Percentiles rank a stretch among this genome's conserved stretches.
phyloP scores from a whole-genome alignment of 2,888 invertebrate species.

The Oconnorella tubifera region DNA sequence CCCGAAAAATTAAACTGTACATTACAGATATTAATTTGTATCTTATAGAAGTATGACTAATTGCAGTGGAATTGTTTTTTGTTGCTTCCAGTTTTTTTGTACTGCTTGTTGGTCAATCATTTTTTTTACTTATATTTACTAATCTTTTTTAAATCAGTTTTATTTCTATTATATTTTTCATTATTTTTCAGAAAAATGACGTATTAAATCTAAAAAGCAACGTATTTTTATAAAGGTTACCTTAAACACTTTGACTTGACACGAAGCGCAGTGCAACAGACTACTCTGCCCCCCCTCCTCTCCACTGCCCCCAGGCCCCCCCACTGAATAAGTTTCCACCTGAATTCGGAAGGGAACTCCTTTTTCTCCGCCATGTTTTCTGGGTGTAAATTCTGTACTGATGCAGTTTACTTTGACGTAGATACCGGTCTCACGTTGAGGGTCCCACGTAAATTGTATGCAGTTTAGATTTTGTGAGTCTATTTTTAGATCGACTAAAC shows the following conservation, averaged over 20 bases:
- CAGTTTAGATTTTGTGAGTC: conserved; percentile 70
- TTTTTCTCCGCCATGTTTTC: conserved; percentile 96
- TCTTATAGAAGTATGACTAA: too few relatives aligned
- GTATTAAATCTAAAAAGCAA: too few relatives aligned
- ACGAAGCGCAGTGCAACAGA: conserved; percentile 87
- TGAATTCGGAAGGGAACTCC: conserved; percentile 94
- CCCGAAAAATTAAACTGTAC: too few relatives aligned
- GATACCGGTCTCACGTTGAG: conserved; percentile 89
- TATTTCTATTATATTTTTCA: too few relatives aligned
- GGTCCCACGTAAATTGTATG: conserved; percentile 89
- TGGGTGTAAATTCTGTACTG: conserved; percentile 94
- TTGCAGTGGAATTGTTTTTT: too few relatives aligned
- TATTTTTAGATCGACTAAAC: conserved; percentile 77
- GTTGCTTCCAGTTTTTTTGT: too few relatives aligned
- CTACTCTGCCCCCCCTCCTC: not conserved
- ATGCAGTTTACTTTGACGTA: conserved; percentile 83
- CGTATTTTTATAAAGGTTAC: too few relatives aligned
- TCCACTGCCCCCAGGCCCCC: not conserved
- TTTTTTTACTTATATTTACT: too few relatives aligned
- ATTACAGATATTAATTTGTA: too few relatives aligned
- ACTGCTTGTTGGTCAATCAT: too few relatives aligned
- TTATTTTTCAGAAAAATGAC: too few relatives aligned
- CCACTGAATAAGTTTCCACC: conserved; percentile 66
- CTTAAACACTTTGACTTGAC: conserved; percentile 85
- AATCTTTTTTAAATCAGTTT: too few relatives aligned